phyloP scores from a whole-genome alignment of 37 sponge, comb jelly and placozoan genomes.

The Eunapius fragilis region DNA sequence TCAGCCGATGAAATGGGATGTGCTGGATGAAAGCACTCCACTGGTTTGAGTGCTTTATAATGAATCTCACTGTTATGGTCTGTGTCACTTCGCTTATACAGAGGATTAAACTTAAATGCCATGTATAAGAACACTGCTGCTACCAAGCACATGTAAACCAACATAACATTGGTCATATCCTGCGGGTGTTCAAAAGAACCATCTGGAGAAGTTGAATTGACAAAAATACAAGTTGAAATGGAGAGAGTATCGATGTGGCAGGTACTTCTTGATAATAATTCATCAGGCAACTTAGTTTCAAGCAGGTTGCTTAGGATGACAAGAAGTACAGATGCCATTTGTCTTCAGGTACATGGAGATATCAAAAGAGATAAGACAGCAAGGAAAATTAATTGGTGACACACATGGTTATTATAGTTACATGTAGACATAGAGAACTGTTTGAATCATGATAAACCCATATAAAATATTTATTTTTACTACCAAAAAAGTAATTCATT shows the following conservation, averaged over 20 bases:
- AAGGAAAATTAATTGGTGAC: no score
- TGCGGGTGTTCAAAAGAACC: not conserved
- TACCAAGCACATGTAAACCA: not conserved
- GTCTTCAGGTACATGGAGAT: not conserved
- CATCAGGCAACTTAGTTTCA: not conserved
- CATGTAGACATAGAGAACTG: no score
- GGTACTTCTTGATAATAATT: not conserved
- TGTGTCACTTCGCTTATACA: not conserved
- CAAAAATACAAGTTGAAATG: not conserved
- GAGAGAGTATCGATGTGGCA: not conserved
- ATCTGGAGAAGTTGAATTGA: not conserved
- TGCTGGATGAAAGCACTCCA: not conserved
- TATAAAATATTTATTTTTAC: no score
- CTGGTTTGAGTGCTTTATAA: not conserved
- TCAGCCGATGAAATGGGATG: not conserved
- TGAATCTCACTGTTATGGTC: not conserved
- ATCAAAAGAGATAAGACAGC: not conserved
- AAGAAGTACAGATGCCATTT: not conserved
- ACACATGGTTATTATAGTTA: no score
- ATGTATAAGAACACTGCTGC: not conserved
- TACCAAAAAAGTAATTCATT: no score
- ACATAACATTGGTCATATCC: not conserved
- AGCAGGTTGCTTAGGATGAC: not conserved
- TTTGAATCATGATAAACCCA: no score
- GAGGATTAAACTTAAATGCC: not conserved